These are phyloP conservation scores for Hirudo medicinalis DNA, from an alignment of 1,140 invertebrate genomes.

Conservation along the genomic window DNA sequence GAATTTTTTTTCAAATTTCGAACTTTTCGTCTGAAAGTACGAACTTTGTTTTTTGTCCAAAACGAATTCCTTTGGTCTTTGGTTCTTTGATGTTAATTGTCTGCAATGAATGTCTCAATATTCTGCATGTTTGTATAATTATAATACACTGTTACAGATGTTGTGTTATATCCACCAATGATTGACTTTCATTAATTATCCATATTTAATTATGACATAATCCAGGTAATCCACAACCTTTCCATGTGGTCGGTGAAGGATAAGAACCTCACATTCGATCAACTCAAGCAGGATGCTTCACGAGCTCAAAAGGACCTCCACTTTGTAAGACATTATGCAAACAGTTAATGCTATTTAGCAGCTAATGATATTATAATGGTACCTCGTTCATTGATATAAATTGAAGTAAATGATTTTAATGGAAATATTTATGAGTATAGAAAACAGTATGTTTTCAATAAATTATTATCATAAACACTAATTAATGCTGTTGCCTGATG, in stretches of 20 bases:
- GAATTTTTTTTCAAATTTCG: too few species aligned
- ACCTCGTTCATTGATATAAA: too few species aligned
- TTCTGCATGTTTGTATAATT: not conserved
- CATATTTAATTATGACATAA: not conserved
- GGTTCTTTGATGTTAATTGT: too few species aligned
- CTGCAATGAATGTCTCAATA: not conserved
- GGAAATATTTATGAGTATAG: too few species aligned
- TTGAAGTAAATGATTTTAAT: too few species aligned
- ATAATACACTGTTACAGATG: not conserved
- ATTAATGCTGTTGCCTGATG: too few species aligned
- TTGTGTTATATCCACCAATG: not conserved
- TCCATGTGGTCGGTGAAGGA: slow-evolving; percentile 56
- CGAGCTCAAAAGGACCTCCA: slow-evolving; percentile 63
- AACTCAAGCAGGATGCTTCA: slow-evolving; percentile 45
- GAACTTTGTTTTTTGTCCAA: too few species aligned
- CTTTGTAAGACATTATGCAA: slow-evolving; percentile 46
- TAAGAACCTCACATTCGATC: slow-evolving; percentile 40
- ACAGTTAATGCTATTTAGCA: slow-evolving; percentile 28
- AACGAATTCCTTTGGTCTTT: too few species aligned
- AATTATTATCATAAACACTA: too few species aligned
- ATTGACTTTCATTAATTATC: not conserved
- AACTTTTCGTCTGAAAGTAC: too few species aligned
- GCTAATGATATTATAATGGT: too few species aligned
- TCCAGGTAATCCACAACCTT: slow-evolving; percentile 50
- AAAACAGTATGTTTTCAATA: too few species aligned